phyloP scores from a whole-genome alignment of 2,797 vertebrate species.

The Bryconaethiops microstoma region DNA sequence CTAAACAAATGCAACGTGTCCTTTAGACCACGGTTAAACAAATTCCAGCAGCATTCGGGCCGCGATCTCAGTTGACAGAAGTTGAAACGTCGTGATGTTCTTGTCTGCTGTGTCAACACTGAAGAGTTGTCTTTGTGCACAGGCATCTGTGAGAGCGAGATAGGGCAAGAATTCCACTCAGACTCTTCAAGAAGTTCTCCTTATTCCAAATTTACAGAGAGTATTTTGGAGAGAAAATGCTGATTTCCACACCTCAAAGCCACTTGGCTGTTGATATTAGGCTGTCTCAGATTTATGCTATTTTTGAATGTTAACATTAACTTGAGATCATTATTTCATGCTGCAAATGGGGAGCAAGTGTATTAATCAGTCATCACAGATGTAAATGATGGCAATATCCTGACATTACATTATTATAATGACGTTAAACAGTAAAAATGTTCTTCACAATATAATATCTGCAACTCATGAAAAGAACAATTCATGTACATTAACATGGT shows the following conservation, averaged over 20 bases:
- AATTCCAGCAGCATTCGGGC: slow-evolving; percentile 43
- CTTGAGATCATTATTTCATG: neutral
- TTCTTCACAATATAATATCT: no score
- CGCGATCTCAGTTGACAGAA: slow-evolving; percentile 51
- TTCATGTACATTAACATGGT: no score
- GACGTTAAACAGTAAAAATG: no score
- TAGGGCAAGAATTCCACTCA: slow-evolving; percentile 3
- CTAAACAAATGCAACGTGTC: slow-evolving; percentile 61
- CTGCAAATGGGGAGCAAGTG: neutral
- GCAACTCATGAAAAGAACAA: no score
- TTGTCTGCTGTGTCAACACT: slow-evolving; percentile 26
- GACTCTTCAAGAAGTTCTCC: neutral
- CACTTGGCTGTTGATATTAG: neutral
- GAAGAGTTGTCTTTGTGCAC: slow-evolving; percentile 21
- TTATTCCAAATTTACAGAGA: neutral
- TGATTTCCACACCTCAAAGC: neutral
- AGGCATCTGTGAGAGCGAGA: slow-evolving; percentile 24
- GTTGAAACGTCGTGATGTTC: slow-evolving; percentile 29
- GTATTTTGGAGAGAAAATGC: neutral
- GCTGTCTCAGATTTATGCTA: neutral
- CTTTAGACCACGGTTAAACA: slow-evolving; percentile 62
- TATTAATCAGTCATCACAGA: neutral
- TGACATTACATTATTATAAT: no score
- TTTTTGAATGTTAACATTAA: neutral
- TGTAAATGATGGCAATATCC: no score